Evolutionary conservation across 2,113 vertebrate species (phyloP).

Genomic region (Lanius collurio): DNA sequence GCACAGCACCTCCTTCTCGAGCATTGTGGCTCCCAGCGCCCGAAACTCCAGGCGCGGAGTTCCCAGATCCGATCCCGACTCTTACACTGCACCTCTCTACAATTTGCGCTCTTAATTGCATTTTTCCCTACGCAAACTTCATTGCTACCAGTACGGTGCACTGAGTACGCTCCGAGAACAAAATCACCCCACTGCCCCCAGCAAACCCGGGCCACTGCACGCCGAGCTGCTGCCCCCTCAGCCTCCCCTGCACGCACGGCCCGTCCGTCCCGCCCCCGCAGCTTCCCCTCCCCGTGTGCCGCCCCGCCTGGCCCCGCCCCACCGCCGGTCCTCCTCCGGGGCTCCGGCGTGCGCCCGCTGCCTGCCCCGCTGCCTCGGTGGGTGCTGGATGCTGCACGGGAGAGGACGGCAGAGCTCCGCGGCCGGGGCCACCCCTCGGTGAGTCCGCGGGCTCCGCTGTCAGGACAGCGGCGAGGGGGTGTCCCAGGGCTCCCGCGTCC

Average conservation of each 20-base stretch:
- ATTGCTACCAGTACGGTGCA: not conserved
- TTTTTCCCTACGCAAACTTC: not conserved
- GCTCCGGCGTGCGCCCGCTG: not conserved
- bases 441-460: not conserved
- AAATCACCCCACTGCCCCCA: fast-evolving
- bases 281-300: not conserved
- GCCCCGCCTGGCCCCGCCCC: not conserved
- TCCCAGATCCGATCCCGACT: not conserved
- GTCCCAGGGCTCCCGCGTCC: not conserved
- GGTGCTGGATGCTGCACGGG: not conserved
- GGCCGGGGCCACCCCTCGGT: not conserved
- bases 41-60: not conserved
- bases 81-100: fast-evolving
- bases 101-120: not conserved
- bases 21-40: not conserved
- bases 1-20: not conserved
- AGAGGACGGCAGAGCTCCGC: not conserved
- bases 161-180: too few relatives aligned
- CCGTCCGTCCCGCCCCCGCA: not conserved
- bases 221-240: fast-evolving
- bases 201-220: fast-evolving
- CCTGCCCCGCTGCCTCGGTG: too few relatives aligned
- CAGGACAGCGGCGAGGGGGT: not conserved
- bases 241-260: fast-evolving
- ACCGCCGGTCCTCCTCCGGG: not conserved